These are phyloP conservation scores for Lagopus muta DNA, from an alignment of 2,113 vertebrate species.

Conservation along the genomic window DNA sequence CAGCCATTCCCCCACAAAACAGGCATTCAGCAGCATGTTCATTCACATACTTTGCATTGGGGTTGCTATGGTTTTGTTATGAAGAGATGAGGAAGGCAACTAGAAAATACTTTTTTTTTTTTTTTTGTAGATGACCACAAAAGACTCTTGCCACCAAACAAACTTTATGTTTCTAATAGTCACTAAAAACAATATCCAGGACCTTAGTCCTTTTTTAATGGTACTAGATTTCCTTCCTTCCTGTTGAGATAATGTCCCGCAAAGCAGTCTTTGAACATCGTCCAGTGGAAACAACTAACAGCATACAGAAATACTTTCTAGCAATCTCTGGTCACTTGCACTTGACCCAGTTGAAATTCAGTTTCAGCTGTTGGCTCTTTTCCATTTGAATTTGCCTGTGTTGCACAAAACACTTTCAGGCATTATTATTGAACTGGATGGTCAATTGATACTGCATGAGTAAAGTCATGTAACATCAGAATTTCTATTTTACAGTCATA, in stretches of 20 bases:
- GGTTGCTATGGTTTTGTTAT: conserved; percentile 58
- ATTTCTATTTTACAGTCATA: neutral
- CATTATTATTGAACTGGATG: neutral
- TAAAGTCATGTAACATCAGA: neutral
- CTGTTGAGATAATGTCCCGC: conserved; percentile 1
- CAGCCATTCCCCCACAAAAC: conserved; percentile 41
- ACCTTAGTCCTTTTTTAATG: conserved; percentile 10
- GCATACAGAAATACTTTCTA: conserved; percentile 27
- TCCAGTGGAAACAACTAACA: neutral
- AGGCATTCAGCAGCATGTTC: neutral
- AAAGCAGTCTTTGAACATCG: neutral
- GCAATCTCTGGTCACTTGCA: neutral
- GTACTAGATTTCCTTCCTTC: conserved; percentile 36
- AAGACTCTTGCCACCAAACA: neutral
- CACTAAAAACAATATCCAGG: neutral
- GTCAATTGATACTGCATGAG: neutral
- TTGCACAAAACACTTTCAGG: neutral
- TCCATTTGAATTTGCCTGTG: neutral
- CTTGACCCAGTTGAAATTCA: neutral
- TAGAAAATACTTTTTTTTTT: conserved; percentile 4
- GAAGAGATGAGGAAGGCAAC: conserved; percentile 12
- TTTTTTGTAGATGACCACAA: neutral
- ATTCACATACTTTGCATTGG: conserved; percentile 7
- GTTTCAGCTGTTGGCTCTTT: neutral
- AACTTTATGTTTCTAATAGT: neutral